Evolutionary conservation across 2,888 invertebrate species (phyloP), one percentile per base, ranked within the genome.

Genomic region (Pterobdella sp.): DNA sequence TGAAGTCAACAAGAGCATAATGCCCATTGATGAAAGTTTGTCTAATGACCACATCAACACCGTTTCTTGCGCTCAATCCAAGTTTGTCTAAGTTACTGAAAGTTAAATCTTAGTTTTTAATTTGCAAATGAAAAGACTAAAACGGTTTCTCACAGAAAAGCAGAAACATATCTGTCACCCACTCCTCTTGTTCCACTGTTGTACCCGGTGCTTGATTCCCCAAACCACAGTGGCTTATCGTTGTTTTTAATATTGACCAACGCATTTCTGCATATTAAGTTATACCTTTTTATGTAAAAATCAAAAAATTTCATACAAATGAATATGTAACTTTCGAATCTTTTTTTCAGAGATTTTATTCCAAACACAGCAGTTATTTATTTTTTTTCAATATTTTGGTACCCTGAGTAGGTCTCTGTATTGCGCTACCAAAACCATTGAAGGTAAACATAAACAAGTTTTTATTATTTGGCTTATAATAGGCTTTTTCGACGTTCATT

Each of bases 121-220:
- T 14, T 4, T 56, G 4, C 18, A 56, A 56, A 18, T 18, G 26
- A 56, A 3, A 56, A 7, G 14, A 3, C 32, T 14, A 14, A 66
- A 32, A 66, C 34, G 4, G 90, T 90, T 34, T 90, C 80, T 90
- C 90, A 90, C 36, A 90, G 83, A 76, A 90, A 90, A 68, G 88
- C 87, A 0, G 87, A 88, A 7, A 89, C 87, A 82, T 86, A 91
- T 56, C 76, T 37, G 80, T 90, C 87, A 0, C 90, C 90, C 1
- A 90, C 82, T 1, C 87, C 86, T 0, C 87, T 87, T 14, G 90
- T 89, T 14, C 91, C 90, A n/a, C 90, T 89, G 37, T 90, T 90
- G 83, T 88, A 90, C 1, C 90, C 88, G 72, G 88, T 88, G 73
- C 90, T 87, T 0, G 90, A 90, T 84, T 91, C 91, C 68, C 87